Percentiles rank a stretch among this genome's conserved stretches.
Conservation (phyloP, 2,888 invertebrate species). For the Adineta ricciae region DNA sequence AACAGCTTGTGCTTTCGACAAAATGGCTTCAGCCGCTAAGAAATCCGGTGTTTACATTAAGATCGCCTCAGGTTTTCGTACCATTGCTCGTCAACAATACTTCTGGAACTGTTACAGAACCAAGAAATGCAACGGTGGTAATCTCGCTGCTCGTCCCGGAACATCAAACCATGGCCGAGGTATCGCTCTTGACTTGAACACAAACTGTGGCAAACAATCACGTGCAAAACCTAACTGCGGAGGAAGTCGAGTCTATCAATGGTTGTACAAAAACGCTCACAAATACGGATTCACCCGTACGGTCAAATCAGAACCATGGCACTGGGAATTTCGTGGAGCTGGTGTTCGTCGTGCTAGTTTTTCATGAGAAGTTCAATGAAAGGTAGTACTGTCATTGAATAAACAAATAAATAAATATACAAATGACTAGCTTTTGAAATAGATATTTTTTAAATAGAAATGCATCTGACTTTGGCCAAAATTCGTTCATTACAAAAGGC, state of each 20-base stretch:
- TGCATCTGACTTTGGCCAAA: no score
- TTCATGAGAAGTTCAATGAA: not conserved
- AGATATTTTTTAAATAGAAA: no score
- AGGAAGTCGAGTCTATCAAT: not conserved
- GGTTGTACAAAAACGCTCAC: not conserved
- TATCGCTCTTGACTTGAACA: not conserved
- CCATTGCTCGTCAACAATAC: not conserved
- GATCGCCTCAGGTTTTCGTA: not conserved
- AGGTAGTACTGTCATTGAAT: no score
- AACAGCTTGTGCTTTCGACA: conserved; percentile 18
- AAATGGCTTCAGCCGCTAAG: not conserved
- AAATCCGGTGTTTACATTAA: not conserved
- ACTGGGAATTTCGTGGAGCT: not conserved
- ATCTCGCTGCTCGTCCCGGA: not conserved
- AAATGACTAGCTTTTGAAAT: no score
- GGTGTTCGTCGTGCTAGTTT: not conserved
- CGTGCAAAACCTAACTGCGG: not conserved
- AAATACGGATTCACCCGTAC: not conserved
- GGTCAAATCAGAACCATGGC: not conserved
- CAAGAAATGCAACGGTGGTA: not conserved
- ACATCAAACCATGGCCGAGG: not conserved
- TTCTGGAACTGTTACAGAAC: not conserved
- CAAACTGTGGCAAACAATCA: not conserved
- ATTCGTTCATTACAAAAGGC: no score
- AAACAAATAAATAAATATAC: no score